Base-by-base conservation (phyloP, 2,113 vertebrate genomes). In the Pollachius pollachius region DNA sequence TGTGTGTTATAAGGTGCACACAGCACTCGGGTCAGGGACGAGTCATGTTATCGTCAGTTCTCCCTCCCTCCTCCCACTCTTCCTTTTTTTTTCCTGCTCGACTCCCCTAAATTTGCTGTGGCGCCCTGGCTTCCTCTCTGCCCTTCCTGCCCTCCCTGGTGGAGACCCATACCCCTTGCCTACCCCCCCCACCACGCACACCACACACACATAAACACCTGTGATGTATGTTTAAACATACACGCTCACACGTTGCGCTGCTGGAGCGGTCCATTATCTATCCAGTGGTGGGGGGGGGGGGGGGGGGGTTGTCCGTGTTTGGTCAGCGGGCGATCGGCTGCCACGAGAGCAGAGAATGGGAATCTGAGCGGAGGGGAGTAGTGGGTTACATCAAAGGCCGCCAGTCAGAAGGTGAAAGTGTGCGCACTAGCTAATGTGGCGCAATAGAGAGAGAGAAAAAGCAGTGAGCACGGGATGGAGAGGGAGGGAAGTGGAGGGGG, bases 371-470 rank as follows among this genome's bases (percentile, higher is more conserved):
- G 69, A 70, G 67, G 69, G 70, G 12, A 71, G 16, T 62, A n/a
- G 25, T 7, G 41, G 41, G 41, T 48, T 9, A 85, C 82, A 84
- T 89, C 85, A 89, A 86, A 87, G 79, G 34, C 8, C 17, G 15
- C 30, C 9, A 64, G 56, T 5, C 11, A 37, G 11, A 73, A 86
- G 85, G 86, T 86, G 79, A 89, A 88, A 88, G 85, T 89, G 81
- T 85, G 79, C 17, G 72, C 76, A 70, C 62, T 54, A 87, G 84
- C 75, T 87, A 85, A 87, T 84, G 81, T 87, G 85, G 85, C 84
- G 81, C 81, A 75, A 86, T 80, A 78, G 82, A 86, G 75, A 76
- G 68, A 75, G 41, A 48, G 41, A 48, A 48, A 48, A 48, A 48
- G 41, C 41, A 48, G 41, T 48, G 41, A 48, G 37, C 8, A 25